A percentile compares a stretch with the other conserved stretches of the same genome.
phyloP scores from a whole-genome alignment of 2,113 vertebrate species.

The Bubo bubo region DNA sequence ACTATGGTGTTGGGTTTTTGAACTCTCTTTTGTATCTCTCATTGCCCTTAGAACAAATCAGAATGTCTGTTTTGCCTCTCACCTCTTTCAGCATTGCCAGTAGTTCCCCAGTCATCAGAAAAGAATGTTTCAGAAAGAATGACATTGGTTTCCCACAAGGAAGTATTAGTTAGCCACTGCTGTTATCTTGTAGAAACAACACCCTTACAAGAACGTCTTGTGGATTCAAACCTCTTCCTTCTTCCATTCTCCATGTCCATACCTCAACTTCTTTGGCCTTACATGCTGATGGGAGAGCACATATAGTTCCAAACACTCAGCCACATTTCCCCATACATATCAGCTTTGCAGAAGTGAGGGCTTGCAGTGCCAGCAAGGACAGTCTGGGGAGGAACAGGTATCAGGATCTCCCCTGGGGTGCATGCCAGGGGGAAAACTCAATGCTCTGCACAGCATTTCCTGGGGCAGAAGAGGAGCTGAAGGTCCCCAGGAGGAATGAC shows the following conservation, averaged over 20 bases:
- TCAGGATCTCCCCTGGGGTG: background rate
- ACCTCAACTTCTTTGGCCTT: background rate
- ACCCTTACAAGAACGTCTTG: background rate
- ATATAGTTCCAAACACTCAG: accelerated
- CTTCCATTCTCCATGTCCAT: background rate
- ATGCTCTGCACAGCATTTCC: too few relatives aligned
- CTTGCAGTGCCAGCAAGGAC: background rate
- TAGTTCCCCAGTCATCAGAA: background rate
- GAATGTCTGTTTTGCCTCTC: background rate
- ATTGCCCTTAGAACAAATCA: background rate
- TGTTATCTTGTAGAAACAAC: background rate
- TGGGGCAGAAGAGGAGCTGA: too few relatives aligned
- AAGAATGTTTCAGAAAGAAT: background rate
- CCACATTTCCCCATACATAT: background rate
- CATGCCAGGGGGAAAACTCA: too few relatives aligned
- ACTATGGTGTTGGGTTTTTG: background rate
- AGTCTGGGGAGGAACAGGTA: background rate
- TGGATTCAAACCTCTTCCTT: background rate
- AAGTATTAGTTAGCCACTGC: background rate
- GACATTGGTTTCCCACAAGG: background rate
- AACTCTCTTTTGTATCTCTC: background rate
- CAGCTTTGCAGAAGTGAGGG: too few relatives aligned
- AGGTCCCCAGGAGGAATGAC: too few relatives aligned
- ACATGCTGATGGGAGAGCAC: too few relatives aligned
- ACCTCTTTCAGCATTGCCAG: background rate